Conservation (phyloP, 2,797 vertebrate species). For the Lepilemur ruficaudatus region DNA sequence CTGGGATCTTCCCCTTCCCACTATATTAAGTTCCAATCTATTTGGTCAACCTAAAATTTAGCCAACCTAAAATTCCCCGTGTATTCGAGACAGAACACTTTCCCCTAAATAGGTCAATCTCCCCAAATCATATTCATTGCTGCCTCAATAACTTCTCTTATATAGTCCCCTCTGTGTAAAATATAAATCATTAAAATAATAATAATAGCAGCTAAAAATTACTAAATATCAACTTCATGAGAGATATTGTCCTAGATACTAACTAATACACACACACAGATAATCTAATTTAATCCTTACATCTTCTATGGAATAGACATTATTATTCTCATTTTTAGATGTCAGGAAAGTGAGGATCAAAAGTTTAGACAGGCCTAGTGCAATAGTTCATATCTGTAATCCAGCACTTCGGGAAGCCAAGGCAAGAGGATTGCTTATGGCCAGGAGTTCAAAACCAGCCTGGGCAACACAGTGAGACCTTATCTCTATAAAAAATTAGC, state of each 20-base stretch:
- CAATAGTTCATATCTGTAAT: background rate
- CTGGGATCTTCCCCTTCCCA: background rate
- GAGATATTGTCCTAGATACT: background rate
- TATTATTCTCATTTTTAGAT: constrained; percentile 8
- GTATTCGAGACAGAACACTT: background rate
- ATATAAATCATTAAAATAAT: background rate
- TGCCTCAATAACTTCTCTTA: background rate
- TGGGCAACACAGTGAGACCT: background rate
- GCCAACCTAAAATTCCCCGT: background rate
- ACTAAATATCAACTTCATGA: background rate
- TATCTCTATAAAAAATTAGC: background rate
- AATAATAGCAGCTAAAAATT: background rate
- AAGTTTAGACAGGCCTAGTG: background rate
- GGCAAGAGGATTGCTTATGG: background rate
- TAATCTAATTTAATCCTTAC: background rate
- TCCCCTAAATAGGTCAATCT: background rate
- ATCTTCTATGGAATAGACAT: background rate
- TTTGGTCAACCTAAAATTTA: background rate
- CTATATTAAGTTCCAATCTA: background rate
- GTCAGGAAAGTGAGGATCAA: background rate
- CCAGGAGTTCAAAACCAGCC: background rate
- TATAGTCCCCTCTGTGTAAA: background rate
- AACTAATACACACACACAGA: background rate
- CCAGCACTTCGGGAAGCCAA: background rate
- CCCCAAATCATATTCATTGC: background rate